These are phyloP conservation scores for Zophobas morio DNA, from an alignment of 1,140 invertebrate genomes.

Conservation along the genomic window DNA sequence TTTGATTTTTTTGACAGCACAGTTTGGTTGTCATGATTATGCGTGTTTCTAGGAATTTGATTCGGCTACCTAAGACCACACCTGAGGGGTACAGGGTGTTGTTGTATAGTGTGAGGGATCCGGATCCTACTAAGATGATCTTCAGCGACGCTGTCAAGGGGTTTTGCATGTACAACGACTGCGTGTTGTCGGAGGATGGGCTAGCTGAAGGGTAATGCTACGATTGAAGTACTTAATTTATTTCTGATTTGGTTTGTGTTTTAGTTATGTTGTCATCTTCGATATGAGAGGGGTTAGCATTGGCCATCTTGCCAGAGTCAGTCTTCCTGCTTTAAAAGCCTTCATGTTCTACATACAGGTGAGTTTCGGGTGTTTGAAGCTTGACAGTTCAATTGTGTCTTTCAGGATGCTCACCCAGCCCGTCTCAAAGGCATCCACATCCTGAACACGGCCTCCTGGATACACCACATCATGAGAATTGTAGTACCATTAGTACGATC, in stretches of 20 bases:
- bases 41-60: constrained; percentile 67
- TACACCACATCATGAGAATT: constrained; percentile 75
- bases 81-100: constrained; percentile 75
- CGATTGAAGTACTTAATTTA: constrained; percentile 3
- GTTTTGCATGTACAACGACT: constrained; percentile 78
- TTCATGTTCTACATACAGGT: constrained; percentile 80
- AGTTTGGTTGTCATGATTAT: constrained; percentile 39
- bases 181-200: constrained; percentile 74
- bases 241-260: constrained; percentile 43
- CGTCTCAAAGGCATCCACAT: constrained; percentile 74
- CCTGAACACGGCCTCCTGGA: constrained; percentile 74
- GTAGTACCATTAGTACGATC: constrained; percentile 73
- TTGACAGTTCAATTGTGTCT: constrained; percentile 57
- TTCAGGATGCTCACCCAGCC: constrained; percentile 73
- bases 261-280: constrained; percentile 74
- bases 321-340: constrained; percentile 71
- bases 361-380: constrained; percentile 32
- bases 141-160: constrained; percentile 74
- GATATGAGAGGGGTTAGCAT: constrained; percentile 77
- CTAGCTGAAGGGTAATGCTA: constrained; percentile 70
- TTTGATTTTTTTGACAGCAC: constrained; percentile 30
- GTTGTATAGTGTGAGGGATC: constrained; percentile 72
- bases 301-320: constrained; percentile 75
- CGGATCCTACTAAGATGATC: constrained; percentile 74
- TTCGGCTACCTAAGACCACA: constrained; percentile 70